Evolutionary conservation across 2,797 vertebrate species (phyloP), one percentile per base, ranked within the genome.

Genomic region (Pelodytes ibericus): DNA sequence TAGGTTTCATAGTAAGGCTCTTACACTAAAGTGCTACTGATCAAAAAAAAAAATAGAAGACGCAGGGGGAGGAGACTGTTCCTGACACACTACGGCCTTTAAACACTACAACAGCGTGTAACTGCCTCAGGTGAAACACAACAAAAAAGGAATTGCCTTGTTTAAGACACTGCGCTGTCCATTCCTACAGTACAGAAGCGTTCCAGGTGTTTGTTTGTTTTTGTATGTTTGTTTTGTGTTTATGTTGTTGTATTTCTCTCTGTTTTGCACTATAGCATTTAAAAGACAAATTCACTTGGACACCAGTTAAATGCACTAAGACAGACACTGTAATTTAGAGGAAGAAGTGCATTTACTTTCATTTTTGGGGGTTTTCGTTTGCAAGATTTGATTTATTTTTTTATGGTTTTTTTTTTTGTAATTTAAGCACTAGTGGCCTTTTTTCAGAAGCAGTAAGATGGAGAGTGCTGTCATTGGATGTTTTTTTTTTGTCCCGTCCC

Each of bases 41-140:
- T 87, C 81, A 81, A 82, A 82, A 80, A 78, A 7, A n/a, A 44
- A 44, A 80, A 67, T 78, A 80, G 33, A 29, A 8, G 56, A 74
- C 13, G 30, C 26, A 22, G 15, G 36, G 11, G 41, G 44, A 16
- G 41, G 29, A 59, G 74, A 69, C 33, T 69, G 66, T 53, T 29
- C 62, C 20, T 51, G 15, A 64, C 24, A 74, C 25, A 2, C 70
- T 74, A 60, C 80, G 75, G 25, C 44, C 82, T 83, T 72, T 27
- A 1, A 73, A 79, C 27, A 73, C 18, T 74, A 66, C 67, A 80
- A 83, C 81, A 80, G 79, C 81, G 1, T 66, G 51, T 67, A 65
- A 84, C 83, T 80, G 83, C 88, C 93, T 96, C 94, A 94, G 94
- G 93, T 91, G 94, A 91, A 89, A 90, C 89, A 93, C 90, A 92